Base-by-base conservation (phyloP, 1,140 invertebrate species). In the Anoplolepis gracilipes region DNA sequence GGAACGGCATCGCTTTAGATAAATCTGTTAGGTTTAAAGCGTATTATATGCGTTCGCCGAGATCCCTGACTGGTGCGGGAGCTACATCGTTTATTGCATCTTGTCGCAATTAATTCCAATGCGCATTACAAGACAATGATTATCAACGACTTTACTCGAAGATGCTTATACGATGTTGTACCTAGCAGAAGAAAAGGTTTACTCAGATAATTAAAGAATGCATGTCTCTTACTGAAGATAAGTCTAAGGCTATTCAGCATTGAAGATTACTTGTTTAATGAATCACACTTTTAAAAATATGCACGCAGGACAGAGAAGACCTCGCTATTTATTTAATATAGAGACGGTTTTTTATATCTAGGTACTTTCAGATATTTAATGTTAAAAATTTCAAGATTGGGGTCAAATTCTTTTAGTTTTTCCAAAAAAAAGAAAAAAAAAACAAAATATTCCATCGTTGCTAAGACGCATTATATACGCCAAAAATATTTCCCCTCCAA, bases 11-110 rank as follows among this genome's bases (percentile, higher is more conserved):
- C 61, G 59, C n/a, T 28, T 36, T 79, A 57, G 42, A 46, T 36
- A 55, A 64, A 79, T 79, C 55, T 79, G 77, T 64, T 46, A 79
- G 77, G 16, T 49, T 79, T 79, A 69, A 49, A 79, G 22, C 49
- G 62, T 69, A 79, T 79, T 79, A 79, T 79, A 79, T 30, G 16
- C 55, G 42, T 55, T 46, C 42, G 0, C 61, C 36, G 42, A 69
- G 16, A 79, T 39, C 13, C 77, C 25, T 33, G 33, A 55, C 46
- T 39, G n/a, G 28, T 22, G 36, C 25, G 36, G 62, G 77, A 55
- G 62, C 22, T 69, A 8, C 8, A 49, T 79, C 46, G 33, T 57
- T 79, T 69, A 57, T 69, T 39, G 46, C 64, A 69, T 39, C 46
- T 69, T 33, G n/a, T 65, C 49, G 62, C 64, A 25, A 79, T 69